Evolutionary conservation across 2,797 vertebrate species (phyloP).

Genomic region (Potorous gilbertii): DNA sequence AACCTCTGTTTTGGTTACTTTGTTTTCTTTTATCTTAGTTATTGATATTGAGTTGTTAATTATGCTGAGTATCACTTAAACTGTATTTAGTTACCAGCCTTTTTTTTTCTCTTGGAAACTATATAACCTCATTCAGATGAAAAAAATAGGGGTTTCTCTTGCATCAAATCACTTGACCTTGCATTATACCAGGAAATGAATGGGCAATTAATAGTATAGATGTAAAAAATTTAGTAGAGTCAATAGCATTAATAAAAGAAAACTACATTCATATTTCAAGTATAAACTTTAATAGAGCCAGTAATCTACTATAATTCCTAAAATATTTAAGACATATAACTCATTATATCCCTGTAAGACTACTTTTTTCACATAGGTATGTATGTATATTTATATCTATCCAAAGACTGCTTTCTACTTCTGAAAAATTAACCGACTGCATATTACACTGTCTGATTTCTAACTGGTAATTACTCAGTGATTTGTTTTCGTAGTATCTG

Average conservation of each 20-base stretch:
- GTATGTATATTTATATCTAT: constrained; percentile 19
- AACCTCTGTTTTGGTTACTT: constrained; percentile 28
- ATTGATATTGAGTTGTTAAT: constrained; percentile 1
- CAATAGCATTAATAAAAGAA: constrained; percentile 28
- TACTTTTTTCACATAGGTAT: constrained; percentile 49
- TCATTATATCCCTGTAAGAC: constrained; percentile 8
- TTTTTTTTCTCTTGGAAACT: constrained; percentile 59
- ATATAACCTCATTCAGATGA: constrained; percentile 13
- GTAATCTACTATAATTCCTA: background rate
- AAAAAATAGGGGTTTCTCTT: constrained; percentile 11
- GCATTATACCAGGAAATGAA: constrained; percentile 38
- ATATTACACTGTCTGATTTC: constrained; percentile 35
- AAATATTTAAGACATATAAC: constrained; percentile 25
- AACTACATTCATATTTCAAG: constrained; percentile 36
- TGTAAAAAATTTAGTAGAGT: constrained; percentile 30
- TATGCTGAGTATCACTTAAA: constrained; percentile 22
- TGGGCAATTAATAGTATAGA: constrained; percentile 19
- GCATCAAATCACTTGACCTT: constrained; percentile 16
- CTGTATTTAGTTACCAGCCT: constrained; percentile 31
- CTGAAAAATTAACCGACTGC: constrained; percentile 37
- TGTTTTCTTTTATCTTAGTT: background rate
- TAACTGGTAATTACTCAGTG: constrained; percentile 48
- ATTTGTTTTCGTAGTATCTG: constrained; percentile 38
- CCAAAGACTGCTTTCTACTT: constrained; percentile 9
- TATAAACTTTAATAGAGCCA: constrained; percentile 38